Base-by-base conservation (phyloP, 2,113 vertebrate genomes). In the Etheostoma cragini region DNA sequence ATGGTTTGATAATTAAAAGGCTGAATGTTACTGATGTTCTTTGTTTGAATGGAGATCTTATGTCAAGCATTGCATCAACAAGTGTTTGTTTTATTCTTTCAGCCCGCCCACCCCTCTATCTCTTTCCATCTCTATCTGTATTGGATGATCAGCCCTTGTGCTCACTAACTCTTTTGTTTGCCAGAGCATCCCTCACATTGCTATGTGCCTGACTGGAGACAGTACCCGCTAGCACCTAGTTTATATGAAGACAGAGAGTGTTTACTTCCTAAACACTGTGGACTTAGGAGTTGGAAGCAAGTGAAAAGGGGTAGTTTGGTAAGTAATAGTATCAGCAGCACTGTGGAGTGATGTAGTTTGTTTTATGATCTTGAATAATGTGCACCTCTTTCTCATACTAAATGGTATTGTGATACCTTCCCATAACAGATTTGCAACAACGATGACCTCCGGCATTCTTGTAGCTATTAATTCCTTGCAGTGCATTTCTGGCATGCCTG, bases 151-250 rank as follows among this genome's bases (percentile, higher is more conserved):
- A 88, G 80, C 74, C 65, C 84, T 87, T 93, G 82, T 91, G 80
- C 80, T 91, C 92, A 92, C 86, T 93, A 82, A 86, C 87, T 91
- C 92, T 87, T 92, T 95, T 95, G 94, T 95, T 87, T 46, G 77
- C 84, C 76, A 85, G 81, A 87, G 89, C 84, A 83, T 86, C 90
- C 75, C 74, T 88, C 91, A 88, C 91, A 92, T 80, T 80, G 83
- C 90, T 89, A 68, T 84, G 83, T 87, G 92, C 84, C 87, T 86
- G 69, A 84, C 75, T 92, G 94, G 95, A 92, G 94, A 95, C 90
- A 72, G 91, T 86, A 89, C 91, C 86, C 87, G 80, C 79, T 54
- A 81, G 88, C 86, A 89, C 88, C 84, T 91, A 76, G 78, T 88
- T 84, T 64, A 69, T 77, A 72, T 80, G 75, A 72, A 83, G 69